A percentile compares a stretch with the other conserved stretches of the same genome.
phyloP scores from a whole-genome alignment of 2,797 vertebrate species.

The Agapornis canus region DNA sequence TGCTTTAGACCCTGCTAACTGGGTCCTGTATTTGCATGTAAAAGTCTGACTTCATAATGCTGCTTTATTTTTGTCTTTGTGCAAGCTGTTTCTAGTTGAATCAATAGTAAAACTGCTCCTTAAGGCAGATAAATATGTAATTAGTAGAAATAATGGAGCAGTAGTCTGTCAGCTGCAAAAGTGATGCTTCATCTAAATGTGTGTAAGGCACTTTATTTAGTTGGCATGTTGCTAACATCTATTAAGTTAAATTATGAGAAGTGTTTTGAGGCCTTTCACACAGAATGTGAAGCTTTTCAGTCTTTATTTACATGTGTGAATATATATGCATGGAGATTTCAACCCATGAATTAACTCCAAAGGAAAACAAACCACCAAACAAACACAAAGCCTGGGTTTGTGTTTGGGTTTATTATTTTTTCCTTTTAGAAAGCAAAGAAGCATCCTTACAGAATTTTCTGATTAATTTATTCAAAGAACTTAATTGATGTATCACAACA shows the following conservation, averaged over 20 bases:
- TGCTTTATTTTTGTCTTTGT: conserved; percentile 61
- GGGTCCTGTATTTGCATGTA: conserved; percentile 51
- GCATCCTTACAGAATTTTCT: conserved; percentile 62
- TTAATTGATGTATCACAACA: conserved; percentile 73
- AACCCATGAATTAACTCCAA: conserved; percentile 67
- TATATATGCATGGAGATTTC: conserved; percentile 56
- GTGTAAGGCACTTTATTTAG: conserved; percentile 68
- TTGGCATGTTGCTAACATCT: conserved; percentile 71
- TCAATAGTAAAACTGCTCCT: conserved; percentile 56
- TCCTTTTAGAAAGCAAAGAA: conserved; percentile 54
- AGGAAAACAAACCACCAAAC: conserved; percentile 69
- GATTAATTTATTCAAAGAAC: conserved; percentile 73
- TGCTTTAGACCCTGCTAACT: not conserved
- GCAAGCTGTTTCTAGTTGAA: conserved; percentile 64
- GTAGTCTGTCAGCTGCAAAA: conserved; percentile 69
- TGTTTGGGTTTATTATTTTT: conserved; percentile 62
- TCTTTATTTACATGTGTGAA: conserved; percentile 67
- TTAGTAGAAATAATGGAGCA: conserved; percentile 71
- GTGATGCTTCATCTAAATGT: conserved; percentile 62
- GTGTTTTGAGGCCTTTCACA: conserved; percentile 71
- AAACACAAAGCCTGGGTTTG: conserved; percentile 55
- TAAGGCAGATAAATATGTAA: conserved; percentile 72
- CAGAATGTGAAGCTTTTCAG: conserved; percentile 62
- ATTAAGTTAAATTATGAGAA: conserved; percentile 78
- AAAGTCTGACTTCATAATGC: conserved; percentile 53